Base-by-base conservation (phyloP, 2,888 invertebrate genomes). In the Horisme vitalbata region DNA sequence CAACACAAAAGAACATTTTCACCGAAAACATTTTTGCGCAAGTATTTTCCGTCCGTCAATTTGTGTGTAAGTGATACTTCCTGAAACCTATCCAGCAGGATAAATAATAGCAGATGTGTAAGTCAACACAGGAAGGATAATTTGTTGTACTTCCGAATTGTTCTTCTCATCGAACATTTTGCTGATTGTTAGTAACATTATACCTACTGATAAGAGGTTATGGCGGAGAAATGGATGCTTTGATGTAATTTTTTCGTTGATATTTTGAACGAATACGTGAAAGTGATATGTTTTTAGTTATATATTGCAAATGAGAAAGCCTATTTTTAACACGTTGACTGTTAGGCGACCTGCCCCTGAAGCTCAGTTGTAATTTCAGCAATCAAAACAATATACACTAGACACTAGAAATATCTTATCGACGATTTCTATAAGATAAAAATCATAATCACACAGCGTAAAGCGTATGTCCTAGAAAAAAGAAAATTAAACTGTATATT, bases 161-260 rank as follows among this genome's bases (percentile, higher is more conserved):
- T 57, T 39, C 56, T 62, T 63, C 61, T 55, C 55, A 68, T 65
- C 71, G 63, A 68, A 71, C 66, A 69, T 73, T 73, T 60, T 66
- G 59, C 67, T 79, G 82, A 83, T 83, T 81, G 81, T 78, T 73
- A 67, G 83, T 77, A 82, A 83, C 65, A 72, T 68, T 74, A 83
- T 79, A 69, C 68, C 7, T 6, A 9, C n/a, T n/a, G n/a, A n/a
- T n/a, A n/a, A n/a, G n/a, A n/a, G n/a, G n/a, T n/a, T n/a, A n/a
- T n/a, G n/a, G n/a, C n/a, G n/a, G 6, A 32, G 11, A 10, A 20
- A 20, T 32, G 9, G 20, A 11, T 32, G 9, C n/a, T 15, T 9
- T 4, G 12, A 4, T 10, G 4, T 10, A 11, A 11, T 32, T 32
- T 26, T 26, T 11, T 11, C 6, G 11, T 2, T 1, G 2, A 26